A percentile compares a stretch with the other conserved stretches of the same genome.
Evolutionary conservation across 2,113 vertebrate genomes (phyloP).

Genomic region (Salvelinus fontinalis): DNA sequence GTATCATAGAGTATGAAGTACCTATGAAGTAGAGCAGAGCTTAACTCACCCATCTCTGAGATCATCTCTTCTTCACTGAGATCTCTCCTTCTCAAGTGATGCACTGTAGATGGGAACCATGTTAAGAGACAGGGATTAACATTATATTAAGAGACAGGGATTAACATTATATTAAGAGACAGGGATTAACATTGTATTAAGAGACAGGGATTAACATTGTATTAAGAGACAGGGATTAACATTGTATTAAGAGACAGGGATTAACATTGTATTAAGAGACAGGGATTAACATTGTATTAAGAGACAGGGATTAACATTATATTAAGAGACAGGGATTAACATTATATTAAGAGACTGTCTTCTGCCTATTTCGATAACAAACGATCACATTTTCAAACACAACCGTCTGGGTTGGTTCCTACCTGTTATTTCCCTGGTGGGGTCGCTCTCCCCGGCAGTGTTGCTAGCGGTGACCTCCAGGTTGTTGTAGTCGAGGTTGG

Average conservation of each 20-base stretch:
- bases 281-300: background rate
- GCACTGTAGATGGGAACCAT: slow-evolving; percentile 32
- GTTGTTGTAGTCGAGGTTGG: slow-evolving; percentile 17
- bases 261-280: background rate
- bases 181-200: too few relatives aligned
- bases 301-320: background rate
- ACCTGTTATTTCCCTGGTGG: slow-evolving; percentile 33
- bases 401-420: background rate
- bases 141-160: too few relatives aligned
- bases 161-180: too few relatives aligned
- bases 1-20: background rate
- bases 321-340: too few relatives aligned
- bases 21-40: background rate
- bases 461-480: slow-evolving; percentile 69
- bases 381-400: background rate
- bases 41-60: slow-evolving; percentile 43
- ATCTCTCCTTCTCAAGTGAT: slow-evolving; percentile 46
- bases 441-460: slow-evolving; percentile 65
- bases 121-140: too few relatives aligned
- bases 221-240: background rate
- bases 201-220: too few relatives aligned
- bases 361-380: too few relatives aligned
- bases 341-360: too few relatives aligned
- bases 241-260: background rate
- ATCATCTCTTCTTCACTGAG: slow-evolving; percentile 12